Evolutionary conservation across 2,113 vertebrate genomes (phyloP).

Genomic region (Phaethon lepturus): DNA sequence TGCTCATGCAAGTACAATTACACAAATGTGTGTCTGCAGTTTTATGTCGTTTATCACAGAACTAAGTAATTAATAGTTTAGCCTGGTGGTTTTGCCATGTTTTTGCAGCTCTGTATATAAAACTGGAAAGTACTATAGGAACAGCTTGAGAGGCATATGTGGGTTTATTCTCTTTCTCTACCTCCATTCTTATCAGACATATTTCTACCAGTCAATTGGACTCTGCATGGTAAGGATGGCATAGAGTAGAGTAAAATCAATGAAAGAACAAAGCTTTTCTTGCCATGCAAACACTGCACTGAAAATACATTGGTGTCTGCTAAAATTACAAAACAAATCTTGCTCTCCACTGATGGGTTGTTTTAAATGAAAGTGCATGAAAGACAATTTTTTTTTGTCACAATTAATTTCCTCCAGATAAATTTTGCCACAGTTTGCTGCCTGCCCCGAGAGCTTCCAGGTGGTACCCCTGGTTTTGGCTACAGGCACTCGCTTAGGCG

Average conservation of each 20-base stretch:
- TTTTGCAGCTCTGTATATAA: not conserved
- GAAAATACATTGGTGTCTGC: not conserved
- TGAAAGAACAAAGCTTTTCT: not conserved
- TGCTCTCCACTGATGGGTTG: not conserved
- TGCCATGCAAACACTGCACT: not conserved
- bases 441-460: not conserved
- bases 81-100: not conserved
- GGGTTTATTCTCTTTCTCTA: not conserved
- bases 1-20: not conserved
- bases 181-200: not conserved
- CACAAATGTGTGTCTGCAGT: not conserved
- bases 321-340: not conserved
- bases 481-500: rapidly evolving
- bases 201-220: conserved; percentile 30
- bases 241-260: not conserved
- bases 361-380: not conserved
- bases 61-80: not conserved
- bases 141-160: conserved; percentile 47
- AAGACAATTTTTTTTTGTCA: not conserved
- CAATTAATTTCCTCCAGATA: not conserved
- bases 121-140: not conserved
- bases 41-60: not conserved
- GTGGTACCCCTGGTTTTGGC: not conserved
- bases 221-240: not conserved
- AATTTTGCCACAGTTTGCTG: not conserved